These are phyloP conservation scores for Mystacornis crossleyi DNA, from an alignment of 2,113 vertebrate species.

Conservation along the genomic window DNA sequence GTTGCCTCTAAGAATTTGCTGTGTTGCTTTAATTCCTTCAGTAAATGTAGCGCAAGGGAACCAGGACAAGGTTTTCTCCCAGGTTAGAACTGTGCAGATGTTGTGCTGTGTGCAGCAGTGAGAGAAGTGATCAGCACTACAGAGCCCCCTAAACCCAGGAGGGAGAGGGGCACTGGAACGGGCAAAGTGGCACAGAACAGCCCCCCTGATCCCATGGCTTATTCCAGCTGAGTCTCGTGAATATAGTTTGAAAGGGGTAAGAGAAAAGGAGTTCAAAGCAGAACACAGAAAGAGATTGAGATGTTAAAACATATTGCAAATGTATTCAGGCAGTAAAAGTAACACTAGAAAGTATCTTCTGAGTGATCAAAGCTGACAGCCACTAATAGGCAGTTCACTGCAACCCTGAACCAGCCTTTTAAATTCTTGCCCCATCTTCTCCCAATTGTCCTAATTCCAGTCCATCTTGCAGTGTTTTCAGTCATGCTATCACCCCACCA, in stretches of 20 bases:
- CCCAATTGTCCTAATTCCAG: neutral
- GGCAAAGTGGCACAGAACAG: neutral
- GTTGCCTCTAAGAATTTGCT: neutral
- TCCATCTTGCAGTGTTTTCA: neutral
- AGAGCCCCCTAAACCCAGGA: neutral
- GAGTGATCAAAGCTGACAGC: neutral
- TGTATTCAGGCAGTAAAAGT: neutral
- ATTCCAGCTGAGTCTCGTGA: neutral
- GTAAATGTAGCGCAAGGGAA: neutral
- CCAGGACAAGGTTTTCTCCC: neutral
- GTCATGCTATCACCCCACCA: neutral
- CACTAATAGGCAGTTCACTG: neutral
- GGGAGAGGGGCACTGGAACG: neutral
- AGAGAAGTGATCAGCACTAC: neutral
- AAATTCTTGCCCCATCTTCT: neutral
- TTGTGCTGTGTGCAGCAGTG: neutral
- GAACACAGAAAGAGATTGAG: neutral
- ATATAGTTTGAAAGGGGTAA: neutral
- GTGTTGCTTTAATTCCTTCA: neutral
- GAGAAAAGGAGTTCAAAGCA: neutral
- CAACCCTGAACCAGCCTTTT: neutral
- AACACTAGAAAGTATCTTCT: neutral
- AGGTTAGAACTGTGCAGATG: neutral
- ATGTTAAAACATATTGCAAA: neutral
- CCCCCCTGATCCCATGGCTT: neutral